Evolutionary conservation across 2,888 invertebrate genomes (phyloP).

Genomic region (Phortica magna): DNA sequence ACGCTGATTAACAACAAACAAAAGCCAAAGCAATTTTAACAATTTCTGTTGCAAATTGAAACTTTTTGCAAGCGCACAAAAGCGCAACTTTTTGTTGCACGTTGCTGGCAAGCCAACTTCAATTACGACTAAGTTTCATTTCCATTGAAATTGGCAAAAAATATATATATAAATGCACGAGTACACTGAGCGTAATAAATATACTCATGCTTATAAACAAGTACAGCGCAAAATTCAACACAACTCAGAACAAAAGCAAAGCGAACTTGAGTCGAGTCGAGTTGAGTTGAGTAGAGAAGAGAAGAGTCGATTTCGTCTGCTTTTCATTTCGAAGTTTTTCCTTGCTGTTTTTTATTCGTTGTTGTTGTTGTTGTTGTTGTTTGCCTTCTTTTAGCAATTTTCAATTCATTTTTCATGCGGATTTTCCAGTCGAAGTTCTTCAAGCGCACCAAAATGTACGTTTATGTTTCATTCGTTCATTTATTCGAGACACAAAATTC

Average conservation of each 20-base stretch:
- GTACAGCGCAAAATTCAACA: not conserved
- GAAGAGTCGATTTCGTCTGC: not conserved
- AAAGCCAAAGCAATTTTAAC: no score
- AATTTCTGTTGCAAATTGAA: no score
- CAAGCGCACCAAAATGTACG: not conserved
- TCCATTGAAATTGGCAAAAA: not conserved
- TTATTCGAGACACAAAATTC: constrained; percentile 25
- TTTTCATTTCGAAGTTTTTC: constrained; percentile 10
- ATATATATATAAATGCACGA: not conserved
- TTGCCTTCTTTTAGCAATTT: not conserved
- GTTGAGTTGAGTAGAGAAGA: not conserved
- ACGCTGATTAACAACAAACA: no score
- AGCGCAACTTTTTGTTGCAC: not conserved
- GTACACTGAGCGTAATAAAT: no score
- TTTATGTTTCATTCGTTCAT: constrained; percentile 2
- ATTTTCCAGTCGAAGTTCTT: constrained; percentile 32
- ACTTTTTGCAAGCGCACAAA: not conserved
- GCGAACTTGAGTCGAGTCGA: not conserved
- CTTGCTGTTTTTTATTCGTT: not conserved
- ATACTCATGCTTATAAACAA: not conserved
- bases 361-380: not conserved
- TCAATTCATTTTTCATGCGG: constrained; percentile 33
- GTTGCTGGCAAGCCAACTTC: not conserved
- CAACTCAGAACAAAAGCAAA: not conserved
- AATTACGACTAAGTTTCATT: not conserved